Evolutionary conservation across 2,888 invertebrate species (phyloP).

Genomic region (Branchellion lobata): DNA sequence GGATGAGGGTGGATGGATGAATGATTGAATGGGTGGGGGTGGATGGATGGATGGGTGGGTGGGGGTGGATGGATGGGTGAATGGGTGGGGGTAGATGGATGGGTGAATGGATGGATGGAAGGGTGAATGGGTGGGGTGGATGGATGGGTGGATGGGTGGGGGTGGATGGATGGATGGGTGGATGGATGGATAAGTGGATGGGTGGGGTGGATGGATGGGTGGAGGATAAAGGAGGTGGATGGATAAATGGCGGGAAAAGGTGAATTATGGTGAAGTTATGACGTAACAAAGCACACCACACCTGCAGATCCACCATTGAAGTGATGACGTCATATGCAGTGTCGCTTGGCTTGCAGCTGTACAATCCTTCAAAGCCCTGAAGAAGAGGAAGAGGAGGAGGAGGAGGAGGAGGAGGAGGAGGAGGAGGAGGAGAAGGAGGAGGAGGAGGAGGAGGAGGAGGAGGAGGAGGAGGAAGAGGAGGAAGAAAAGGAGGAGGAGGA

Average conservation of each 20-base stretch:
- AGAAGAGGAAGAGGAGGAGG: neutral
- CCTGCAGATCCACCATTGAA: constrained; percentile 8
- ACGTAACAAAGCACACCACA: neutral
- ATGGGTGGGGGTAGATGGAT: no score
- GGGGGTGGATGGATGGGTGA: neutral
- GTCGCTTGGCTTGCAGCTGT: constrained; percentile 31
- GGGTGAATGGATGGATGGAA: no score
- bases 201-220: neutral
- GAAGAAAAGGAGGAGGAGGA: no score
- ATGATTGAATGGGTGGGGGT: no score
- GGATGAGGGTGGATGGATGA: neutral
- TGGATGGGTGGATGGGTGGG: neutral
- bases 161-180: neutral
- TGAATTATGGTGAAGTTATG: no score
- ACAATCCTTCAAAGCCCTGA: constrained; percentile 42
- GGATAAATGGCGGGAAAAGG: neutral
- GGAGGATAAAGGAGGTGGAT: neutral
- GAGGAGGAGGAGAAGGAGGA: no score
- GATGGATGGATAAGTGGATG: neutral
- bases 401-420: no score
- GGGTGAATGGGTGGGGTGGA: neutral
- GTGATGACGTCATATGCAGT: constrained; percentile 30
- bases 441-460: no score
- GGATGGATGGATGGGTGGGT: no score
- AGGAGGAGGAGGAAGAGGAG: no score